Base-by-base conservation (phyloP, 2,113 vertebrate genomes). In the Rhodinocichla rosea region DNA sequence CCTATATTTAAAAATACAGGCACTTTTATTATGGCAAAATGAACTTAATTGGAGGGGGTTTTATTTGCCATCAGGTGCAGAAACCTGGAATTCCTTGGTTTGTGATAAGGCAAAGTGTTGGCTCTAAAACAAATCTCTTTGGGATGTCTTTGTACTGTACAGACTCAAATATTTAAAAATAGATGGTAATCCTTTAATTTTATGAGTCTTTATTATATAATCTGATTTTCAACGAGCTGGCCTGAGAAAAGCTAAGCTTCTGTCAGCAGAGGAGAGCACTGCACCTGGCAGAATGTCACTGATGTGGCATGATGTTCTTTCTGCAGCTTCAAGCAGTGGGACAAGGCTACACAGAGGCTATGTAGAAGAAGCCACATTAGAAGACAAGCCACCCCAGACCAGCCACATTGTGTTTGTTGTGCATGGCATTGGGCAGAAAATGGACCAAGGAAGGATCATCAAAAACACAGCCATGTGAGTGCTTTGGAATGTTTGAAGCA, bases 371-470 rank as follows among this genome's bases (percentile, higher is more conserved):
- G 99, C 99, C 33, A 99, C 99, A 0, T 98, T 99, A 20, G 99
- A 99, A 95, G 99, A 99, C 97, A 99, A 99, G 77, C 99, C 99
- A 24, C 99, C 99, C 19, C 98, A 99, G 87, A 99, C 99, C 2
- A 99, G 99, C 26, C 99, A 99, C 93, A 98, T 99, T 45, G 99
- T 99, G 78, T 99, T 99, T 97, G 99, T 99, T 74, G 99, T 99
- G n/a, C 99, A 99, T 94, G 99, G 99, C 32, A 99, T 99, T 82
- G 99, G 99, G 65, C 99, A 99, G 98, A 99, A 99, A 97, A 99
- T 99, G 99, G 99, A 99, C 98, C 99, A 99, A 97, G 99, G 99
- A 37, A 99, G 99, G 96, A 99, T 99, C 92, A 99, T 99, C 92
- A 99, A 99, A 98, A 99, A 99, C 95, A 99, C 99, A 47, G 99